Evolutionary conservation across 2,113 vertebrate genomes (phyloP).

Genomic region (Proteles cristata): DNA sequence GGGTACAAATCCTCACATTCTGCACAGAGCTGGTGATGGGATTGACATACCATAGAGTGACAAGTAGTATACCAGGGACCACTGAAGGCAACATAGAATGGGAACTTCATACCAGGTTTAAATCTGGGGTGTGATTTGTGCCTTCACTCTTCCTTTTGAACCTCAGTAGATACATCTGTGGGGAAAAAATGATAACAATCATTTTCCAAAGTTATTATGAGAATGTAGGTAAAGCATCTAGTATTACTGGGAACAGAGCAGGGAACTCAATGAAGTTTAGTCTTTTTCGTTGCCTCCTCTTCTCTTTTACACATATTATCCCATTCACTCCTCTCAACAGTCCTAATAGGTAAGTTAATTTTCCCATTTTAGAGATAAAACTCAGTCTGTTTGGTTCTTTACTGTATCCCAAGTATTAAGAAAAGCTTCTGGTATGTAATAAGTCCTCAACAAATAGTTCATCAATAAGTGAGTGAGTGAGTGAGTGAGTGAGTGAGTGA

Average conservation of each 20-base stretch:
- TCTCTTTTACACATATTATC: neutral
- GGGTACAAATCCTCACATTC: neutral
- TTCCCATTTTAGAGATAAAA: constrained; percentile 41
- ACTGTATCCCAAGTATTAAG: neutral
- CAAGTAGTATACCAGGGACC: neutral
- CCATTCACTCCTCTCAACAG: neutral
- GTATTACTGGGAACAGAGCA: neutral
- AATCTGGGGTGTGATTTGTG: neutral
- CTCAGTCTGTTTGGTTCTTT: neutral
- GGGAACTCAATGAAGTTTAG: neutral
- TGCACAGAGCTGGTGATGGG: neutral
- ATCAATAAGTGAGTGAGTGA: constrained; percentile 4
- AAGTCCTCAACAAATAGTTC: constrained; percentile 7
- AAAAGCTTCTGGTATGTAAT: neutral
- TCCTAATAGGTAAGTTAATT: neutral
- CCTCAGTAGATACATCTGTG: neutral
- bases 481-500: neutral
- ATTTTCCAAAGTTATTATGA: neutral
- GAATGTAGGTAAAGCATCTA: neutral
- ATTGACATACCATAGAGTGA: neutral
- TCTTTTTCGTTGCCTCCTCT: neutral
- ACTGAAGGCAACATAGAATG: neutral
- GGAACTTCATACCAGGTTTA: neutral
- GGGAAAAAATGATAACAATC: neutral
- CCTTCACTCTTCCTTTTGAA: neutral